Evolutionary conservation across 2,113 vertebrate species (phyloP), one percentile per base, ranked within the genome.

Genomic region (Caracal caracal): DNA sequence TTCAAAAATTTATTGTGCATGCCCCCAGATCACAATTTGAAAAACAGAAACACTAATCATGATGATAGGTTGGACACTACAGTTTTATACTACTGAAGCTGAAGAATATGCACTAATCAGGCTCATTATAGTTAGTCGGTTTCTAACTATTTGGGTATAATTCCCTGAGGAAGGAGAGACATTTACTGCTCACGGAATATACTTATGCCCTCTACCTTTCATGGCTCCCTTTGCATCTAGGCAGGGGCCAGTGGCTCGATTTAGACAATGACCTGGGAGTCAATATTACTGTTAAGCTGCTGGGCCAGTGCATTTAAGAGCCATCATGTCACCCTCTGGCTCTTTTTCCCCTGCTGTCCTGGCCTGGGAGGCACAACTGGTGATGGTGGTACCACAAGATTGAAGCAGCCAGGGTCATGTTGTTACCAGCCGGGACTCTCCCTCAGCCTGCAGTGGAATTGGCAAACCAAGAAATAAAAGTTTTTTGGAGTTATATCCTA

Each of bases 1-100:
- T 97, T 93, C 79, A 92, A 95, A 94, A 95, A 87, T 63, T 49
- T 94, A 95, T 81, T 35, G 33, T 78, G 92, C 66, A 4, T 92
- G 35, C 59, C 80, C 11, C 37, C 26, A 85, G 81, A 96, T 92
- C 75, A 90, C 53, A 95, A 47, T 94, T 73, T 85, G 75, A 81
- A 86, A 95, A 97, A 82, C 33, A 93, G 76, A 84, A 93, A 78
- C 49, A 68, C 70, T 56, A 71, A 59, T 82, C 19, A 59, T 85
- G 84, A 85, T 90, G 93, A 70, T 93, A 2, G 65, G 92, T 93
- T 93, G 80, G 88, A 30, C 1, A n/a, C 94, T 89, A 43, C 2
- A 4, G 94, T 96, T 75, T 96, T 90, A 47, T 51, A 40, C 49
- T 86, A 75, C 40, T 15, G 35, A 73, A 95, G 65, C 65, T n/a